Percentiles rank a stretch among this genome's conserved stretches.
phyloP scores from a whole-genome alignment of 2,113 vertebrate species.

The Anolis sagrei region DNA sequence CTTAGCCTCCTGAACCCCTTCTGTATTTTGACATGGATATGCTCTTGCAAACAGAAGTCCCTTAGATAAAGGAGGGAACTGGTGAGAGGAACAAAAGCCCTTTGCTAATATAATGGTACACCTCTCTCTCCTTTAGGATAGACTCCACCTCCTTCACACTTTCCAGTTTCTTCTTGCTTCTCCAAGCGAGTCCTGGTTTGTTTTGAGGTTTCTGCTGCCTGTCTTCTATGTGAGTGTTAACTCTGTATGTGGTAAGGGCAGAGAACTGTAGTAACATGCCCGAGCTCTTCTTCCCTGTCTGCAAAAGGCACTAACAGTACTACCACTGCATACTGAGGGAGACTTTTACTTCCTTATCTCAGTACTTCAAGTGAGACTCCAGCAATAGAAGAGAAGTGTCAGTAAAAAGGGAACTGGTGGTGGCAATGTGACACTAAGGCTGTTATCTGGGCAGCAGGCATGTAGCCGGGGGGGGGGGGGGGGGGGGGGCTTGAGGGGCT shows the following conservation, averaged over 20 bases:
- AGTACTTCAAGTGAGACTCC: neutral
- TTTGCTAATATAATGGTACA: neutral
- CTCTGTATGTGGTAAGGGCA: conserved; percentile 58
- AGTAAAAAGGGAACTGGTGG: neutral
- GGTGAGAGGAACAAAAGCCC: neutral
- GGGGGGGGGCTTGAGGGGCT: too few species aligned
- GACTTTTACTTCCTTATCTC: neutral
- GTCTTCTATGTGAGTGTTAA: conserved; percentile 49
- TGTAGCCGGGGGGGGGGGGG: too few species aligned
- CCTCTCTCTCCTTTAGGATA: neutral
- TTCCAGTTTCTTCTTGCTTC: conserved; percentile 46
- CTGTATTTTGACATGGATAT: neutral
- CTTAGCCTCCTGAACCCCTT: neutral
- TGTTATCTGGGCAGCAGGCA: too few species aligned
- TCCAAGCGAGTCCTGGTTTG: conserved; percentile 61
- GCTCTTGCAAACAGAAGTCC: rapidly evolving
- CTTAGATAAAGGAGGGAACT: neutral
- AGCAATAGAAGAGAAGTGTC: neutral
- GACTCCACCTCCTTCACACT: conserved; percentile 11
- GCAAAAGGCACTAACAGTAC: neutral
- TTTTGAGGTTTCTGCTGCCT: conserved; percentile 69
- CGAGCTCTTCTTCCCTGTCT: neutral
- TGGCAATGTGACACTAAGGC: neutral
- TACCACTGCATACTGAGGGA: rapidly evolving
- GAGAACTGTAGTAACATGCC: conserved; percentile 73